These are phyloP conservation scores for Liolophura sinensis DNA, from an alignment of 1,140 invertebrate species.

Conservation along the genomic window DNA sequence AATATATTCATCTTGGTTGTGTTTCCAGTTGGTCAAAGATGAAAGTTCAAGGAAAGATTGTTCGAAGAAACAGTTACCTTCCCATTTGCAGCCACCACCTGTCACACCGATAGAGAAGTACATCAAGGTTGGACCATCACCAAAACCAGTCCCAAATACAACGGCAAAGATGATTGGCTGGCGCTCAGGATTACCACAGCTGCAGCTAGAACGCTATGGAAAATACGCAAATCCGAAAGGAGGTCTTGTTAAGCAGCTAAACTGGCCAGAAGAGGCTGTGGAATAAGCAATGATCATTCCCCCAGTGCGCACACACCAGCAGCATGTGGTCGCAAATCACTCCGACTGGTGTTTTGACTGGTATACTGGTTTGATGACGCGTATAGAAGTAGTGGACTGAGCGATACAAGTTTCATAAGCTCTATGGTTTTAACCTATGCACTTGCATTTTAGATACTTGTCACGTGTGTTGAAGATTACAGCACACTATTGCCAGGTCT, in stretches of 20 bases:
- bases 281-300: conserved; percentile 18
- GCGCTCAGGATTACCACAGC: conserved; percentile 37
- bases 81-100: conserved; percentile 37
- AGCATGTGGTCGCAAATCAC: no score
- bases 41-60: conserved; percentile 35
- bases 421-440: no score
- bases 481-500: no score
- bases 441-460: no score
- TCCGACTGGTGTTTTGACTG: no score
- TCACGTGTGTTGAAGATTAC: no score
- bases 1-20: no score
- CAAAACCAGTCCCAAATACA: conserved; percentile 48
- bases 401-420: no score
- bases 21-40: conserved; percentile 42
- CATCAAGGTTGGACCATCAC: conserved; percentile 48
- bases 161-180: conserved; percentile 51
- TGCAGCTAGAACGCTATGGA: conserved; percentile 51
- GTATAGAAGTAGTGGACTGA: no score
- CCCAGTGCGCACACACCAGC: no score
- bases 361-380: no score
- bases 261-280: conserved; percentile 54
- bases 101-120: conserved; percentile 53
- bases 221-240: conserved; percentile 51
- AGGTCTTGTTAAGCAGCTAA: conserved; percentile 50
- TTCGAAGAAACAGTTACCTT: conserved; percentile 25